A percentile compares a stretch with the other conserved stretches of the same genome.
Conservation (phyloP, 2,113 vertebrate genomes). For the Tychaedon coryphoeus region DNA sequence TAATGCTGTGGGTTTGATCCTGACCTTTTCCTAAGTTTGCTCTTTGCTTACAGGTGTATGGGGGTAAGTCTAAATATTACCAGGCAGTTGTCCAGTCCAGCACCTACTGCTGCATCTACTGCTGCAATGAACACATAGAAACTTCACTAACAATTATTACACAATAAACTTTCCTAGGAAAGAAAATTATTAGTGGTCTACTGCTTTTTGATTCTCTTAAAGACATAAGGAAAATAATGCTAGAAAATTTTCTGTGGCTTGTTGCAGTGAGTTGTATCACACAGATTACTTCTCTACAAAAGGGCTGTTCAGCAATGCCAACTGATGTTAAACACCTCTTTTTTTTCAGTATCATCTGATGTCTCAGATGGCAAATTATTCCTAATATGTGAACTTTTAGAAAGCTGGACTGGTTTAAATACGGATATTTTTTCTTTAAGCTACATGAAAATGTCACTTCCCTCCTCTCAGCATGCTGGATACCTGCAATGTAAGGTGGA, state of each 20-base stretch:
- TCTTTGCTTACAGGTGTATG: rapidly evolving
- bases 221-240: not conserved
- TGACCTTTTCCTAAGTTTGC: not conserved
- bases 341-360: not conserved
- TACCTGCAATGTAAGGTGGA: not conserved
- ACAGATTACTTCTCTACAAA: not conserved
- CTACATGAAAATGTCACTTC: not conserved
- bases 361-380: not conserved
- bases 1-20: not conserved
- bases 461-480: not conserved
- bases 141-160: not conserved
- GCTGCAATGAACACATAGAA: not conserved
- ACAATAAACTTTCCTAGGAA: not conserved
- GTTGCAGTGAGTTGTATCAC: not conserved
- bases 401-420: not conserved
- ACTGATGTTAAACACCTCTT: not conserved
- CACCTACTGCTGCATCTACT: not conserved
- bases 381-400: not conserved
- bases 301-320: not conserved
- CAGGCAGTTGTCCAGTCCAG: no score
- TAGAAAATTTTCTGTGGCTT: not conserved
- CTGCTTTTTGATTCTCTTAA: not conserved
- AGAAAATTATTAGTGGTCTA: rapidly evolving
- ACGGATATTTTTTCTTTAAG: not conserved
- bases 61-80: not conserved